Evolutionary conservation across 2,113 vertebrate genomes (phyloP).

Genomic region (Passerina amoena): DNA sequence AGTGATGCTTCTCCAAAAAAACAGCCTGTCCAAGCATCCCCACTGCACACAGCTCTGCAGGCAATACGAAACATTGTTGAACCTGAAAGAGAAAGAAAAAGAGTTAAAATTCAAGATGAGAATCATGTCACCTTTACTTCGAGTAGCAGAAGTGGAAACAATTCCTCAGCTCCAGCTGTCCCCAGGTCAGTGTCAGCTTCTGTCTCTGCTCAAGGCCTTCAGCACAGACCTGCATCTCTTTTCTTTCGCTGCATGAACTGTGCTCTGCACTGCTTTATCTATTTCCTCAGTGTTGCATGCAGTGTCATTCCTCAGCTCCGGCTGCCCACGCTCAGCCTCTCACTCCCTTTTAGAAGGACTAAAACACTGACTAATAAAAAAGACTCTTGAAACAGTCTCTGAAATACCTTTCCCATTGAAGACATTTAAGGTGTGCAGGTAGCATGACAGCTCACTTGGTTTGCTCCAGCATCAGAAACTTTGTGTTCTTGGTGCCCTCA

Average conservation of each 20-base stretch:
- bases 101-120: constrained; percentile 74
- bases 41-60: neutral
- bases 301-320: constrained; percentile 63
- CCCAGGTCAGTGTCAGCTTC: constrained; percentile 82
- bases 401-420: neutral
- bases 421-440: neutral
- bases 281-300: constrained; percentile 75
- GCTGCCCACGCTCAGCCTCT: constrained; percentile 65
- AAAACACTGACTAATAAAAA: constrained; percentile 40
- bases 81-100: constrained; percentile 70
- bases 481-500: neutral
- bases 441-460: neutral
- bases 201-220: constrained; percentile 50
- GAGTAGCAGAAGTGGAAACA: constrained; percentile 25
- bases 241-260: constrained; percentile 75
- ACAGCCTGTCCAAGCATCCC: neutral
- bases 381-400: neutral
- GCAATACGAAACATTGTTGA: neutral
- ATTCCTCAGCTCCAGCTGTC: neutral
- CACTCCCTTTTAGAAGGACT: constrained; percentile 67
- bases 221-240: constrained; percentile 67
- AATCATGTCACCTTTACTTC: neutral
- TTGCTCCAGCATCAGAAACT: neutral
- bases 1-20: neutral
- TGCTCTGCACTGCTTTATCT: constrained; percentile 71